A percentile compares a stretch with the other conserved stretches of the same genome.
Evolutionary conservation across 2,888 invertebrate species (phyloP).

Genomic region (Xiphydria camelus): DNA sequence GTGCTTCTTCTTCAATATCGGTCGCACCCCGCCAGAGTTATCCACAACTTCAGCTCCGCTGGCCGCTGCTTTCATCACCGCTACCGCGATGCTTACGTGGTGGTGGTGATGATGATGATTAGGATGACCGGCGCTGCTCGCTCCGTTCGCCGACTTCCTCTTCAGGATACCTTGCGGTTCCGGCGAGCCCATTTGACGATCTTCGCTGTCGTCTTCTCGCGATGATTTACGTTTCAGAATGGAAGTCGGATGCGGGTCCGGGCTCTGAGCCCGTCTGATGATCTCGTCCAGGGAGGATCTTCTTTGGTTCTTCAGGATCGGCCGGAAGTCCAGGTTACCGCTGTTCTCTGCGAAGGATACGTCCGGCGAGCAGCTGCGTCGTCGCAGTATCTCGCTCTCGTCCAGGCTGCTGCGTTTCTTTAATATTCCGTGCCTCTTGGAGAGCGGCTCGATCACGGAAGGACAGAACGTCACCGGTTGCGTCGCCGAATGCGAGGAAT

Average conservation of each 20-base stretch:
- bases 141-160: slow-evolving; percentile 71
- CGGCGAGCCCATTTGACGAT: slow-evolving; percentile 66
- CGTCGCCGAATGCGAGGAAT: slow-evolving; percentile 58
- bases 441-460: slow-evolving; percentile 70
- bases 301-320: slow-evolving; percentile 70
- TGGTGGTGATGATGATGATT: slow-evolving; percentile 66
- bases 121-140: slow-evolving; percentile 59
- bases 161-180: slow-evolving; percentile 81
- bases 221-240: slow-evolving; percentile 74
- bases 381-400: slow-evolving; percentile 72
- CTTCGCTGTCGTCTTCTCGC: slow-evolving; percentile 65
- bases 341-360: slow-evolving; percentile 66
- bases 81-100: slow-evolving; percentile 71
- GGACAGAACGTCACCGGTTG: slow-evolving; percentile 83
- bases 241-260: slow-evolving; percentile 66
- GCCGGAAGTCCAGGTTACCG: slow-evolving; percentile 64
- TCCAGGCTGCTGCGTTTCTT: slow-evolving; percentile 84
- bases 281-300: slow-evolving; percentile 74
- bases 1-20: slow-evolving; percentile 83
- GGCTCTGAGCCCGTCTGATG: slow-evolving; percentile 64
- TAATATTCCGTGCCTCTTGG: slow-evolving; percentile 76
- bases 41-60: slow-evolving; percentile 64
- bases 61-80: slow-evolving; percentile 68
- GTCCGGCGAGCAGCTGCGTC: slow-evolving; percentile 73
- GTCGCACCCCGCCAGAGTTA: slow-evolving; percentile 70